Conservation (phyloP, 2,888 invertebrate genomes). For the Macrostomum cliftonense region DNA sequence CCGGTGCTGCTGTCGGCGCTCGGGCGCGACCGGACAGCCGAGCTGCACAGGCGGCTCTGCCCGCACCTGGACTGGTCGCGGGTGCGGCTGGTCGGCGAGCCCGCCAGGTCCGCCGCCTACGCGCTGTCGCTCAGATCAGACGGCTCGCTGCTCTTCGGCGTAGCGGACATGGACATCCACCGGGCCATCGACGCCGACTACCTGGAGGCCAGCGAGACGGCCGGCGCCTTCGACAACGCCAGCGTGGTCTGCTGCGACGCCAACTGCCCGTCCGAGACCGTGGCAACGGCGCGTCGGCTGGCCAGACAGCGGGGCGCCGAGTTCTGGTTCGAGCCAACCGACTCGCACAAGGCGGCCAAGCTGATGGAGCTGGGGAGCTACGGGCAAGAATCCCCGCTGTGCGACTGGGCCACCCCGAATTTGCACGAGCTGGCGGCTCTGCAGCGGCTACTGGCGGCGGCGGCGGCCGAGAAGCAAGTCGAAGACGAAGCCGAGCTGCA, state of each 20-base stretch:
- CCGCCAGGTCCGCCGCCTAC: conserved; percentile 49
- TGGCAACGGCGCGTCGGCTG: not conserved
- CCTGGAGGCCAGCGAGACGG: conserved; percentile 3
- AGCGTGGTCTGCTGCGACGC: conserved; percentile 9
- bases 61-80: not conserved
- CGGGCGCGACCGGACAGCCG: conserved; percentile 48
- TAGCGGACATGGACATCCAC: conserved; percentile 69
- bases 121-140: conserved; percentile 51
- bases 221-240: conserved; percentile 4
- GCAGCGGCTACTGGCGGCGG: no score
- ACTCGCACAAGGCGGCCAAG: conserved; percentile 54
- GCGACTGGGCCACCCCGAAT: no score
- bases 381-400: no score
- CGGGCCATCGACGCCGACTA: conserved; percentile 47
- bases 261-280: conserved; percentile 3
- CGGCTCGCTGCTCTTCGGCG: conserved; percentile 59
- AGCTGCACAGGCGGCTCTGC: conserved; percentile 15
- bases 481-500: not conserved
- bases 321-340: conserved; percentile 75
- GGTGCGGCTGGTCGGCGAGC: no score
- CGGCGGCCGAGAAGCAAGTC: not conserved
- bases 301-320: not conserved
- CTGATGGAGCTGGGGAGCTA: conserved; percentile 19
- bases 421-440: no score
- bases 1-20: conserved; percentile 53